Percentiles rank a stretch among this genome's conserved stretches.
Evolutionary conservation across 2,113 vertebrate genomes (phyloP).

Genomic region (Heterochromis multidens): DNA sequence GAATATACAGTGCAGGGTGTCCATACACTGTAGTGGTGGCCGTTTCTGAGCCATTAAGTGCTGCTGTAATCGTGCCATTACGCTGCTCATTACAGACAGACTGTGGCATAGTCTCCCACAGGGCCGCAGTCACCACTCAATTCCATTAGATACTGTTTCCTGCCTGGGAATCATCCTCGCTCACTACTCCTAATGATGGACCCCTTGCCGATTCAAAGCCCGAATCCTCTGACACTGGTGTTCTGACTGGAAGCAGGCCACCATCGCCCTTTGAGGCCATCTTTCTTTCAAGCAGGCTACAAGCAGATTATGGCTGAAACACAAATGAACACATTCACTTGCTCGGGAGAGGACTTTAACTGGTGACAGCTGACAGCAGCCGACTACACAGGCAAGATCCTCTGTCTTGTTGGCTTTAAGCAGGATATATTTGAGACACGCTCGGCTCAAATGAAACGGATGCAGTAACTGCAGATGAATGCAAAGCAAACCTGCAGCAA

Average conservation of each 20-base stretch:
- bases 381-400: not conserved
- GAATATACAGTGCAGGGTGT: slow-evolving; percentile 26
- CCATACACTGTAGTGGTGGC: slow-evolving; percentile 40
- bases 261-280: slow-evolving; percentile 27
- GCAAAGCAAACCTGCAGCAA: slow-evolving; percentile 9
- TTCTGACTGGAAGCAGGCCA: slow-evolving; percentile 52
- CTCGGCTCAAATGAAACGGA: slow-evolving; percentile 12
- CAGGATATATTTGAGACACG: slow-evolving; percentile 11
- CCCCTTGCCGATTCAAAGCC: slow-evolving; percentile 48
- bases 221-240: slow-evolving; percentile 31
- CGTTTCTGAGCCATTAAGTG: slow-evolving; percentile 68
- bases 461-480: not conserved
- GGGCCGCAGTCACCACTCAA: slow-evolving; percentile 56
- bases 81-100: slow-evolving; percentile 69
- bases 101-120: slow-evolving; percentile 66
- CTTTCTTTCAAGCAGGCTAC: slow-evolving; percentile 43
- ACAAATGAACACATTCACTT: slow-evolving; percentile 40
- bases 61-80: slow-evolving; percentile 70
- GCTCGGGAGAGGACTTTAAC: slow-evolving; percentile 31
- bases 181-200: slow-evolving; percentile 46
- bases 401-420: slow-evolving; percentile 28
- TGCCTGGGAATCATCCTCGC: slow-evolving; percentile 49
- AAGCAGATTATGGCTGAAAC: slow-evolving; percentile 54
- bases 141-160: slow-evolving; percentile 63
- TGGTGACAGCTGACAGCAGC: slow-evolving; percentile 27